phyloP scores from a whole-genome alignment of 2,888 invertebrate genomes.

The Lymantria dispar region DNA sequence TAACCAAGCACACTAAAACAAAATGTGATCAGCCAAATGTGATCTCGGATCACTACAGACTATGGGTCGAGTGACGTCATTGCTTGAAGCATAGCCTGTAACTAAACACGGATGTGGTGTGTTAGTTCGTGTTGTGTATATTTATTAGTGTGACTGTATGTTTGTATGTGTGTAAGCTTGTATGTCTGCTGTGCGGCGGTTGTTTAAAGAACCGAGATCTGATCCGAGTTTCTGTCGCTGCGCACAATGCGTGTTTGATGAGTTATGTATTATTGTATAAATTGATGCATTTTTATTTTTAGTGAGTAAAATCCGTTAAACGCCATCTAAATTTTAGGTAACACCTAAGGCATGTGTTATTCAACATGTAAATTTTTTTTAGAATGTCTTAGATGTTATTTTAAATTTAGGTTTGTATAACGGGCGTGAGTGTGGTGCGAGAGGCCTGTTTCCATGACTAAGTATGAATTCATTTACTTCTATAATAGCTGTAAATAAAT shows the following conservation, averaged over 20 bases:
- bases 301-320: slow-evolving; percentile 31
- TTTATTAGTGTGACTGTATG: slow-evolving; percentile 58
- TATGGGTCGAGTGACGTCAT: slow-evolving; percentile 28
- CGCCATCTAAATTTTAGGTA: no score
- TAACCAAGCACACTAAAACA: slow-evolving; percentile 74
- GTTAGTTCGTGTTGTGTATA: slow-evolving; percentile 72
- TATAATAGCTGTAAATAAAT: slow-evolving; percentile 32
- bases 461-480: slow-evolving; percentile 41
- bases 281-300: slow-evolving; percentile 75
- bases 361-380: no score
- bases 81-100: slow-evolving; percentile 42
- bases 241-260: slow-evolving; percentile 37
- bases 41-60: slow-evolving; percentile 59
- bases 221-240: slow-evolving; percentile 51
- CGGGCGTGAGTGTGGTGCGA: slow-evolving; percentile 28
- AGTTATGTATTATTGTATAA: slow-evolving; percentile 52
- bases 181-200: slow-evolving; percentile 47
- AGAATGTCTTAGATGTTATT: no score
- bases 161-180: slow-evolving; percentile 21
- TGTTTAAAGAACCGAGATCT: slow-evolving; percentile 43
- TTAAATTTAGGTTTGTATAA: slow-evolving; percentile 38
- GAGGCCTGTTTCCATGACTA: slow-evolving; percentile 47
- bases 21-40: slow-evolving; percentile 68
- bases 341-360: no score
- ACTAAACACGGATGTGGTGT: slow-evolving; percentile 51